These are phyloP conservation scores for Nymphalis io DNA, from an alignment of 1,140 invertebrate genomes.

Conservation along the genomic window DNA sequence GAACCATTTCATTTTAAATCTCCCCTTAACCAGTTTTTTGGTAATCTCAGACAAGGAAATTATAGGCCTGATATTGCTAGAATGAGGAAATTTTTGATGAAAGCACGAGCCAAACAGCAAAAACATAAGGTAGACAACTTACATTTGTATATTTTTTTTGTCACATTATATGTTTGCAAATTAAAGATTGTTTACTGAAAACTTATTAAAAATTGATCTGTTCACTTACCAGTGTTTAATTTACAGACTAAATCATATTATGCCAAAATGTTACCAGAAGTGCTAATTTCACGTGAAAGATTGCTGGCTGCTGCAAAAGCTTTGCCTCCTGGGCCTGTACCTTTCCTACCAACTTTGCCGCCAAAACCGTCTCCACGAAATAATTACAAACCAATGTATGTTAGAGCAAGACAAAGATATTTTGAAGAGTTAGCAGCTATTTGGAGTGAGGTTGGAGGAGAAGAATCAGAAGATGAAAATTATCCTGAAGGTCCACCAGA, in stretches of 20 bases:
- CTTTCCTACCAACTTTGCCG: conserved; percentile 55
- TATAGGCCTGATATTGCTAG: conserved; percentile 83
- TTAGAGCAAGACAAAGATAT: conserved; percentile 72
- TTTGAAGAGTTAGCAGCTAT: conserved; percentile 81
- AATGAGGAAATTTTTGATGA: conserved; percentile 78
- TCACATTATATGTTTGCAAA: too few relatives aligned
- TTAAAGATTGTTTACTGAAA: background rate
- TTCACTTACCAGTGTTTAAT: background rate
- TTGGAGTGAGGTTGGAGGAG: conserved; percentile 83
- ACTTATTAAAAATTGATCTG: background rate
- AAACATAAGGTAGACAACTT: conserved; percentile 62
- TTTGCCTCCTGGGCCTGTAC: conserved; percentile 63
- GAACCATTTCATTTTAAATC: conserved; percentile 87
- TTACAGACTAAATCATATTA: conserved; percentile 73
- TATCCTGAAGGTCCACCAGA: conserved; percentile 83
- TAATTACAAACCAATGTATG: conserved; percentile 66
- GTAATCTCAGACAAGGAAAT: conserved; percentile 85
- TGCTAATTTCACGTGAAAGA: conserved; percentile 68
- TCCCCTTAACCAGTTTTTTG: conserved; percentile 85
- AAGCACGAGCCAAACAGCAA: conserved; percentile 73
- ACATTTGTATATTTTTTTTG: background rate
- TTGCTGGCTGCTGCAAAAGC: conserved; percentile 63
- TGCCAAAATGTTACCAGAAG: conserved; percentile 73
- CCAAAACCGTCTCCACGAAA: conserved; percentile 61
- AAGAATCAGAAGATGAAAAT: conserved; percentile 87